phyloP scores from a whole-genome alignment of 1,140 invertebrate genomes.

The Drosophila lowei region DNA sequence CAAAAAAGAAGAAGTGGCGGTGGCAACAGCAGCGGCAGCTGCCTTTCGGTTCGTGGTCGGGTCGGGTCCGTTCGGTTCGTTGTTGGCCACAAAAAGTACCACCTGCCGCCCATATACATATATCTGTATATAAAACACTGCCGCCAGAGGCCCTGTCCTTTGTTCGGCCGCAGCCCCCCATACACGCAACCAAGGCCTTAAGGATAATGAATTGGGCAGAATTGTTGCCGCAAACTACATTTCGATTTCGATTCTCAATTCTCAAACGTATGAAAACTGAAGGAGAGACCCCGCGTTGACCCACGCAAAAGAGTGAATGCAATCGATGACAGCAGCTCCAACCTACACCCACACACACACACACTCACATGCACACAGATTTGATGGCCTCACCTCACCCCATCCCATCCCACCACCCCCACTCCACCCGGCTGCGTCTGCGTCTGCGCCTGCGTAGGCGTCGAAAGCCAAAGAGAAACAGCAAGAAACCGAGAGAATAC shows the following conservation, averaged over 20 bases:
- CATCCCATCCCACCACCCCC: constrained; percentile 17
- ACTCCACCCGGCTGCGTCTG: constrained; percentile 52
- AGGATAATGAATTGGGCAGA: constrained; percentile 20
- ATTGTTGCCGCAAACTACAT: background rate
- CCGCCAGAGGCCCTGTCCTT: constrained; percentile 37
- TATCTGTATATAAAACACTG: constrained; percentile 1
- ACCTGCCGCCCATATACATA: constrained; percentile 77
- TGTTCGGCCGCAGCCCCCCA: constrained; percentile 41
- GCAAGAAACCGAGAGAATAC: constrained; percentile 37
- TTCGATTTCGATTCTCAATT: background rate
- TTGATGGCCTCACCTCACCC: constrained; percentile 35
- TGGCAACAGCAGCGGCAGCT: constrained; percentile 42
- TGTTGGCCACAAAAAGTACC: constrained; percentile 74
- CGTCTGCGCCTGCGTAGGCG: constrained; percentile 64
- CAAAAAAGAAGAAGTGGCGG: constrained; percentile 45
- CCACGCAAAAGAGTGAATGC: constrained; percentile 61
- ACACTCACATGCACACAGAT: background rate
- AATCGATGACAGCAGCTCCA: constrained; percentile 53
- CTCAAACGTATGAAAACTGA: background rate
- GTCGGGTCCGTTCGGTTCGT: constrained; percentile 29
- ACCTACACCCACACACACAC: constrained; percentile 47
- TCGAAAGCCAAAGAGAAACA: constrained; percentile 43
- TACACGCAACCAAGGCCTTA: constrained; percentile 21
- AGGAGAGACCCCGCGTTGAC: constrained; percentile 26
- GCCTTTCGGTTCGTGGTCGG: constrained; percentile 20